Evolutionary conservation across 2,113 vertebrate genomes (phyloP).

Genomic region (Rhinichthys klamathensis): DNA sequence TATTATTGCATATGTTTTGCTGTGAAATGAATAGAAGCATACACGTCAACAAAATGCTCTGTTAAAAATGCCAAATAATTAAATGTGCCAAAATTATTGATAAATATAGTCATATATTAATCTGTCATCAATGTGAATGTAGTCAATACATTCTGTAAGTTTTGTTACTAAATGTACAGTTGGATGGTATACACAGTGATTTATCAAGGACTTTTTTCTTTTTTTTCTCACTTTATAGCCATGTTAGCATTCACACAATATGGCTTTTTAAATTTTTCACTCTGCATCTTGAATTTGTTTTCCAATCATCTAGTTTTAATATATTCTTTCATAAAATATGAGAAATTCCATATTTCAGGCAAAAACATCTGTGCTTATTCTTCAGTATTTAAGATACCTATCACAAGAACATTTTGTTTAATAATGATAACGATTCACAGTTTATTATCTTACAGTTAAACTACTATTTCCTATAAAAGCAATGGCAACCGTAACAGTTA

Average conservation of each 20-base stretch:
- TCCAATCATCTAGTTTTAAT: background rate
- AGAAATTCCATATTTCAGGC: background rate
- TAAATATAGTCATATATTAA: slow-evolving; percentile 76
- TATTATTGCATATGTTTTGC: slow-evolving; percentile 67
- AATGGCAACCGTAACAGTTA: background rate
- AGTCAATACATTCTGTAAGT: slow-evolving; percentile 76
- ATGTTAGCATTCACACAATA: slow-evolving; percentile 11
- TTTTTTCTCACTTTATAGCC: slow-evolving; percentile 51
- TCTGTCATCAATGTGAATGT: slow-evolving; percentile 80
- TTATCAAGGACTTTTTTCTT: slow-evolving; percentile 62
- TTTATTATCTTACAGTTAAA: background rate
- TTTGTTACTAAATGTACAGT: slow-evolving; percentile 81
- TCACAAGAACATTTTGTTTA: background rate
- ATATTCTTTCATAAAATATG: background rate
- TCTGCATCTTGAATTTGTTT: background rate
- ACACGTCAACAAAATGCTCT: slow-evolving; percentile 67
- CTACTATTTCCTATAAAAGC: background rate
- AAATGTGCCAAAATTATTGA: slow-evolving; percentile 77
- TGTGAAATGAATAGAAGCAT: slow-evolving; percentile 67
- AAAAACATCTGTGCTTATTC: background rate
- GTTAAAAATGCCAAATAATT: slow-evolving; percentile 76
- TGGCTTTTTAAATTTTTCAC: background rate
- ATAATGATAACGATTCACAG: background rate
- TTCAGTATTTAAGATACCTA: background rate
- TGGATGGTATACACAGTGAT: slow-evolving; percentile 73